A percentile compares a stretch with the other conserved stretches of the same genome.
Conservation (phyloP, 2,113 vertebrate genomes). For the Siphamia tubifer region DNA sequence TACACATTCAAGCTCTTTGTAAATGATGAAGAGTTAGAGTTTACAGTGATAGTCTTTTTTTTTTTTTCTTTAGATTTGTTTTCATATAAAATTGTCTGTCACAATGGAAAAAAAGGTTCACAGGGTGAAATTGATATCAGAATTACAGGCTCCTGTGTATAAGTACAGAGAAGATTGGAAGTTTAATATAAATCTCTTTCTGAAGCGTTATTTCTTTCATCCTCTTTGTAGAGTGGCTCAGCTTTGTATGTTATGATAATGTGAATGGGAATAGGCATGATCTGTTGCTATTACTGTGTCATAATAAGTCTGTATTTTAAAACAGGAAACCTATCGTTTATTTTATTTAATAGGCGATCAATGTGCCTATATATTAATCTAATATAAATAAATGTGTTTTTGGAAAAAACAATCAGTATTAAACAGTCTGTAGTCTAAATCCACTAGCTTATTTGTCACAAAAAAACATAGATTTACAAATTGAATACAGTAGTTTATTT, state of each 20-base stretch:
- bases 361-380: too few species aligned
- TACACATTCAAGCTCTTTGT: too few species aligned
- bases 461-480: slow-evolving; percentile 2
- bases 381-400: not conserved
- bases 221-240: not conserved
- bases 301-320: too few species aligned
- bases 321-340: too few species aligned
- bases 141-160: not conserved
- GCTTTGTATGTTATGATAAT: too few species aligned
- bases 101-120: not conserved
- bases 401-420: not conserved
- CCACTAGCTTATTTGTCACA: not conserved
- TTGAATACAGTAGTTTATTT: not conserved
- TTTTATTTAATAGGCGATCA: too few species aligned
- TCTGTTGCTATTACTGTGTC: too few species aligned
- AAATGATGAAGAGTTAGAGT: too few species aligned
- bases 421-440: not conserved
- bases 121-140: slow-evolving; percentile 1
- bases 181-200: not conserved
- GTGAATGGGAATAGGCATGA: too few species aligned
- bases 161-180: not conserved
- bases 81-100: not conserved
- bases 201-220: not conserved
- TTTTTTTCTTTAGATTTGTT: not conserved
- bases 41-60: not conserved